Evolutionary conservation across 2,113 vertebrate genomes (phyloP).

Genomic region (Varanus komodoensis): DNA sequence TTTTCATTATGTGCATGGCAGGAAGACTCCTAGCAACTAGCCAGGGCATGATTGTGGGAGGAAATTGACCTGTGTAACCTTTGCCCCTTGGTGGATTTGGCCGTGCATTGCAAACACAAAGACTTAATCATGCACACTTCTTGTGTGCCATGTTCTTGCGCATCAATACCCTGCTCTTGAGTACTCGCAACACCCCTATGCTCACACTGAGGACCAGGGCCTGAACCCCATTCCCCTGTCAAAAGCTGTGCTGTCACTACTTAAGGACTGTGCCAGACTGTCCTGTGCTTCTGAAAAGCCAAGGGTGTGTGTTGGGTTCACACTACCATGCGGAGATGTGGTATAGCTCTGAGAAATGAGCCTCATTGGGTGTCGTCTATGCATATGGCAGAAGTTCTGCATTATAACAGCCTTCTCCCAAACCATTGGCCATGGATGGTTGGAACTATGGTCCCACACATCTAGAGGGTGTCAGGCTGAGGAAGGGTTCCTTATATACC

Average conservation of each 20-base stretch:
- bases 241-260: not conserved
- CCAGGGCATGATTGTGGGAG: not conserved
- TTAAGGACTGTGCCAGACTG: not conserved
- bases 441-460: too few species aligned
- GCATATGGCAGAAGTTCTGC: not conserved
- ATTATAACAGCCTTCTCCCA: not conserved
- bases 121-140: not conserved
- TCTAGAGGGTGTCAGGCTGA: too few species aligned
- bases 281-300: not conserved
- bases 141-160: not conserved
- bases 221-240: not conserved
- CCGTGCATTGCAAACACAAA: not conserved
- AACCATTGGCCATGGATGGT: too few species aligned
- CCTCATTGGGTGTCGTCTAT: not conserved
- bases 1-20: constrained; percentile 14
- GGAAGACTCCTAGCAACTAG: not conserved
- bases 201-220: not conserved
- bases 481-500: too few species aligned
- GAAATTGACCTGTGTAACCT: not conserved
- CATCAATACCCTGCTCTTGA: not conserved
- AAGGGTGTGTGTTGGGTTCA: not conserved
- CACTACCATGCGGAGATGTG: not conserved
- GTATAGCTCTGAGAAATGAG: not conserved
- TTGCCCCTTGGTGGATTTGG: not conserved
- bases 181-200: not conserved